Conservation (phyloP, 2,113 vertebrate genomes). For the Motacilla alba region DNA sequence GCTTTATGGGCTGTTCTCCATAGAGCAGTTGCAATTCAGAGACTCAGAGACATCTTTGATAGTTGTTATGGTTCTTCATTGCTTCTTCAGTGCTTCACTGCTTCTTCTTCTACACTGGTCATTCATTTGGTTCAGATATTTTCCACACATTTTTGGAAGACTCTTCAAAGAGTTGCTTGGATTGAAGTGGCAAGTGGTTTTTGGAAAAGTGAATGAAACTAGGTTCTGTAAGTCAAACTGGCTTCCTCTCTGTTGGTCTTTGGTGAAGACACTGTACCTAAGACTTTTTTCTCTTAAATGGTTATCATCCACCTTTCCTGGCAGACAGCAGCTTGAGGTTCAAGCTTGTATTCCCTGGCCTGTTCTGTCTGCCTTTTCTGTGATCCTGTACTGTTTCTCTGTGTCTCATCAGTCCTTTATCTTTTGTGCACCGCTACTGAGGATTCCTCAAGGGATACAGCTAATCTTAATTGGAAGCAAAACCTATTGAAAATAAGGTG, state of each 20-base stretch:
- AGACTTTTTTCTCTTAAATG: not conserved
- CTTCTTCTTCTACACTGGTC: not conserved
- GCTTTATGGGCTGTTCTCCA: not conserved
- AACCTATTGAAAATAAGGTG: not conserved
- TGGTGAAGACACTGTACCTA: not conserved
- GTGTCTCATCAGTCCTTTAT: not conserved
- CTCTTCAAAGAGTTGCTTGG: not conserved
- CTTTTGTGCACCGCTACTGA: not conserved
- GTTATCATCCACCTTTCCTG: not conserved
- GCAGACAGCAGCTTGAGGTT: not conserved
- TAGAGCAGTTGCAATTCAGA: not conserved
- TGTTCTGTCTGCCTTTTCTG: not conserved
- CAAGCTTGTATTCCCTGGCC: not conserved
- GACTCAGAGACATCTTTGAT: not conserved
- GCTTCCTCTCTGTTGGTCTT: not conserved
- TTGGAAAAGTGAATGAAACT: not conserved
- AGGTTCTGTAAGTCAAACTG: not conserved
- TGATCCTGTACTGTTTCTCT: not conserved
- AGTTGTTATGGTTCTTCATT: not conserved
- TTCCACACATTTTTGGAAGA: not conserved
- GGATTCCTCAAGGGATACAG: not conserved
- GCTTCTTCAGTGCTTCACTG: not conserved
- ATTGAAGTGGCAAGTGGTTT: not conserved
- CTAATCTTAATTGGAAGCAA: not conserved
- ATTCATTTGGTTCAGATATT: not conserved